Conservation (phyloP, 1,140 invertebrate genomes). For the Caenorhabditis briggsae region DNA sequence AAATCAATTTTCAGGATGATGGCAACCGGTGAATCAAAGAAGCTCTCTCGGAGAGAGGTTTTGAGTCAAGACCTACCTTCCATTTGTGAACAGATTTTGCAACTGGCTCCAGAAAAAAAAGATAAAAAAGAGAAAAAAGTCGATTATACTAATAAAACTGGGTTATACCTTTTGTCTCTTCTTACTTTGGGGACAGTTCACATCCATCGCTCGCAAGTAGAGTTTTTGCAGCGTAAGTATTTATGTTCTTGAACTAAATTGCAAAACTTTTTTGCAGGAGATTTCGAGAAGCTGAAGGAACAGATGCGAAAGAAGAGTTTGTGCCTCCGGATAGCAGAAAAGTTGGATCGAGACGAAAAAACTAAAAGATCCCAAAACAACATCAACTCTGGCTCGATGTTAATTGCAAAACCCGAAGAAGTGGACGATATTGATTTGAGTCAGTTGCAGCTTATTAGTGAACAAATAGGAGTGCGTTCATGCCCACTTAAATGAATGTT, state of each 20-base stretch:
- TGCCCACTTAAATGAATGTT: too few relatives aligned
- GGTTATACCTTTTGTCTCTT: background rate
- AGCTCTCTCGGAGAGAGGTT: slow-evolving; percentile 17
- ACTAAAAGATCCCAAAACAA: background rate
- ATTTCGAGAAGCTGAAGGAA: slow-evolving; percentile 29
- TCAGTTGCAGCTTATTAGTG: background rate
- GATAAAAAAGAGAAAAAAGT: background rate
- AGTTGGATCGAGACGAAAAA: background rate
- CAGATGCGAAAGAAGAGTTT: slow-evolving; percentile 28
- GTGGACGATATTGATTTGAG: background rate
- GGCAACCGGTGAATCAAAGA: background rate
- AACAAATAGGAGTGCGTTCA: background rate
- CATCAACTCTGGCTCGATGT: background rate
- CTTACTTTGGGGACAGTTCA: background rate
- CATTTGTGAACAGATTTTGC: background rate
- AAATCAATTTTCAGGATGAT: background rate
- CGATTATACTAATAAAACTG: background rate
- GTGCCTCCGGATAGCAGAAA: background rate
- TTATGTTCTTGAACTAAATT: background rate
- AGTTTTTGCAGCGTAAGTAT: background rate
- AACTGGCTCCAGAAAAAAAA: background rate
- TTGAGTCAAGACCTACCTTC: background rate
- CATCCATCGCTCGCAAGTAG: slow-evolving; percentile 18
- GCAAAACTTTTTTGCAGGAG: background rate
- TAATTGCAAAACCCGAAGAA: background rate